Conservation (phyloP, 1,140 invertebrate species). For the Megathymus violae region DNA sequence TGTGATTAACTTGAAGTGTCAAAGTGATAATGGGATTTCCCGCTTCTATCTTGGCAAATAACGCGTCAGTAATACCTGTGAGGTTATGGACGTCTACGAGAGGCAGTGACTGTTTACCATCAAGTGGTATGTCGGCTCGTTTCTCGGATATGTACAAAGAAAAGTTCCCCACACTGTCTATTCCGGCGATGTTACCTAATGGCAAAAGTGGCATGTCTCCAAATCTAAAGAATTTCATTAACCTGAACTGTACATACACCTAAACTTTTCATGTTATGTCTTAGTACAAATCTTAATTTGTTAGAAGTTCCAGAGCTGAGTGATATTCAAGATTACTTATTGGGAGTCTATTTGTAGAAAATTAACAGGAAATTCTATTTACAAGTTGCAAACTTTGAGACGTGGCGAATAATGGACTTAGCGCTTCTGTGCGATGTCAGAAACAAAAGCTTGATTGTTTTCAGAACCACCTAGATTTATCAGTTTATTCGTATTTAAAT, state of each 20-base stretch:
- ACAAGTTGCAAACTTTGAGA: slow-evolving; percentile 4
- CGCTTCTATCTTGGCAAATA: too few species aligned
- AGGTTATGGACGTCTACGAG: too few species aligned
- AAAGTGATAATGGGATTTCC: too few species aligned
- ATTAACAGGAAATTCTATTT: slow-evolving; percentile 6
- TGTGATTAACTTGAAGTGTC: too few species aligned
- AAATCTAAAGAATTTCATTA: not conserved
- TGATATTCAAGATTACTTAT: slow-evolving; percentile 2
- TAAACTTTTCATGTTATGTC: not conserved
- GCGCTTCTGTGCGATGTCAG: not conserved
- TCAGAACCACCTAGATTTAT: not conserved
- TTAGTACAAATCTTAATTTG: slow-evolving; percentile 2
- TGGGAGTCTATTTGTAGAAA: slow-evolving; percentile 1
- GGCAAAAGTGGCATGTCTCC: not conserved
- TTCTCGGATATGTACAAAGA: too few species aligned
- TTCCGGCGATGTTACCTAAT: too few species aligned
- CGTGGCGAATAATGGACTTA: not conserved
- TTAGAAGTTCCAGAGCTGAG: not conserved
- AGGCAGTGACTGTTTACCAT: too few species aligned
- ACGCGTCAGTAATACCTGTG: too few species aligned
- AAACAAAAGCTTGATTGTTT: not conserved
- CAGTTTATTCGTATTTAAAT: too few species aligned
- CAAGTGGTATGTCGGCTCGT: too few species aligned
- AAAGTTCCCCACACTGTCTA: too few species aligned
- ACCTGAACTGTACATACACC: not conserved